Conservation (phyloP, 53 echinoderm and acorn worm species). For the Holothuria leucospilota region DNA sequence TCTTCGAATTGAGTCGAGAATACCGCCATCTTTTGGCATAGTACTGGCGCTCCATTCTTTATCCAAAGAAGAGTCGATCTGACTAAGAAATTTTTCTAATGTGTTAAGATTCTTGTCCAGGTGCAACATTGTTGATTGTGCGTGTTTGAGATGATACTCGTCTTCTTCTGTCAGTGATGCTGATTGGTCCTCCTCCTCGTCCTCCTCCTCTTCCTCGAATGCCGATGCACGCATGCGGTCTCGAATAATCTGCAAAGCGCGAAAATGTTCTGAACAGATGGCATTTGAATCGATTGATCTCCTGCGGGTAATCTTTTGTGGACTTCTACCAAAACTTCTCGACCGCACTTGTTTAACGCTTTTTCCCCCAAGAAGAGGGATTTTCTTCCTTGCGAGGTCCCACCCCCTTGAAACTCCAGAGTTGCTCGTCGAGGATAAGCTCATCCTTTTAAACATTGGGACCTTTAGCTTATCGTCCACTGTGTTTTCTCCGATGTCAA, state of each 20-base stretch:
- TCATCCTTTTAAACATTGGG: slow-evolving; percentile 15
- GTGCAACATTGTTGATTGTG: slow-evolving; percentile 75
- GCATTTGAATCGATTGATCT: slow-evolving; percentile 74
- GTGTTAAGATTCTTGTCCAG: slow-evolving; percentile 80
- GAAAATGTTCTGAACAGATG: slow-evolving; percentile 63
- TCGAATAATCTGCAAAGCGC: slow-evolving; percentile 50
- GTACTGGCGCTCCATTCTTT: neutral
- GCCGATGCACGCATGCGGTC: slow-evolving; percentile 50
- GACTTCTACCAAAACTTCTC: neutral
- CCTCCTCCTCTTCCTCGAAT: slow-evolving; percentile 37
- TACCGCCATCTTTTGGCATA: neutral
- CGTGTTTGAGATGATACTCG: slow-evolving; percentile 70
- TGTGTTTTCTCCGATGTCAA: neutral
- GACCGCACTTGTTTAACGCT: neutral
- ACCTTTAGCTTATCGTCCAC: neutral
- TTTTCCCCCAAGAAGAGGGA: neutral
- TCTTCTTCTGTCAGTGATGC: slow-evolving; percentile 17
- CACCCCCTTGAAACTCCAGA: neutral
- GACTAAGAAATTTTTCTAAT: slow-evolving; percentile 77
- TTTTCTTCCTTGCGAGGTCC: slow-evolving; percentile 40
- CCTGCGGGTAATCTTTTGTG: slow-evolving; percentile 65
- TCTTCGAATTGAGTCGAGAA: neutral
- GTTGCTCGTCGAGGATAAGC: neutral
- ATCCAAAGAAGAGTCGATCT: slow-evolving; percentile 8
- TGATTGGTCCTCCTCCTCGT: slow-evolving; percentile 44